A percentile compares a stretch with the other conserved stretches of the same genome.
Evolutionary conservation across 23 tunicate genomes (phyloP).

Genomic region (Oikopleura vanhoeffeni): DNA sequence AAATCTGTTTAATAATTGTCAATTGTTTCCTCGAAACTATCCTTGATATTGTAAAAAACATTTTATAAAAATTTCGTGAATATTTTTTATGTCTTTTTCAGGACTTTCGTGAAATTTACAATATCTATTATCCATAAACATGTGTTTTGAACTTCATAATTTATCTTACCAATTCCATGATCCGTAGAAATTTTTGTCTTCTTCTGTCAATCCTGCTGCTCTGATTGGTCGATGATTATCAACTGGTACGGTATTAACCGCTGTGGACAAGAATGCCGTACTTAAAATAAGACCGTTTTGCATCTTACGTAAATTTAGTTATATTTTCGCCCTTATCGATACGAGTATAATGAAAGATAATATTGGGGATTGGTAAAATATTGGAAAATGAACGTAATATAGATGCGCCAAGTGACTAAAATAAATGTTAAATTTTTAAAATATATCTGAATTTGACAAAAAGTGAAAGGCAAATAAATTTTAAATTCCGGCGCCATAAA

Average conservation of each 20-base stretch:
- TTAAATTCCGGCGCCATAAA: no score
- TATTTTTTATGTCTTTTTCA: no score
- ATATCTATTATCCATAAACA: no score
- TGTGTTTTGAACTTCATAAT: no score
- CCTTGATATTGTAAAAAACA: no score
- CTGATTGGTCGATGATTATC: neutral
- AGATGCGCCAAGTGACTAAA: neutral
- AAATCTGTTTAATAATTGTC: no score
- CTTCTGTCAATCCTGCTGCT: neutral
- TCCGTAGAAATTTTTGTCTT: neutral
- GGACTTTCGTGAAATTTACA: no score
- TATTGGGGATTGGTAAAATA: neutral
- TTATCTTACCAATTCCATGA: conserved; percentile 5
- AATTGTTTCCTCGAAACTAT: no score
- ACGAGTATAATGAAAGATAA: neutral
- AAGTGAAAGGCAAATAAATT: no score
- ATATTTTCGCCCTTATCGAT: neutral
- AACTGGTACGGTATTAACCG: neutral
- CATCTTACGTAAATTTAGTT: neutral
- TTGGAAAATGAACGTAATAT: neutral
- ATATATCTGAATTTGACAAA: no score
- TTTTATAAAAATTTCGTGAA: no score
- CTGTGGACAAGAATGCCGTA: neutral
- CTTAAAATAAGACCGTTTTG: neutral
- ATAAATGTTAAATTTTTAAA: no score